phyloP scores from a whole-genome alignment of 2,113 vertebrate species.

The Sapayoa aenigma region DNA sequence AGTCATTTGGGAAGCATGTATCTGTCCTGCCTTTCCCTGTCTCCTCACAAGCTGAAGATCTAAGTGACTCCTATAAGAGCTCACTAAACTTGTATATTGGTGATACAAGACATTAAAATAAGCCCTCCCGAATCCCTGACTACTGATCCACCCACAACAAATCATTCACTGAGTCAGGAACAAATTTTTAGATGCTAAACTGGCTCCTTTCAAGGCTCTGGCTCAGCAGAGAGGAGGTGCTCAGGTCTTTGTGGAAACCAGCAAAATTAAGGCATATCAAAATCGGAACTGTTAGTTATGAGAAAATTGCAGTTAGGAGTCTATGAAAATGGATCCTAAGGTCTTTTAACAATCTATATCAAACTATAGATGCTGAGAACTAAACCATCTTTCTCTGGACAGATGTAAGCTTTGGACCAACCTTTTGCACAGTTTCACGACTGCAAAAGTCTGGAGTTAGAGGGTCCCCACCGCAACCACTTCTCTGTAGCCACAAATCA shows the following conservation, averaged over 20 bases:
- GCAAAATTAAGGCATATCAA: neutral
- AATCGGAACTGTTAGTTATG: neutral
- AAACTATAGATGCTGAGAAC: neutral
- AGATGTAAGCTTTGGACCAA: neutral
- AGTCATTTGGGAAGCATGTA: neutral
- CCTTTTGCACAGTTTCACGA: neutral
- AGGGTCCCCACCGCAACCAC: neutral
- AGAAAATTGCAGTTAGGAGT: neutral
- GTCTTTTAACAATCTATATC: neutral
- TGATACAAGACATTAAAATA: neutral
- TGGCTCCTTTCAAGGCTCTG: neutral
- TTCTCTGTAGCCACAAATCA: neutral
- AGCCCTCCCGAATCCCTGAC: neutral
- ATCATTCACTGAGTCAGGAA: neutral
- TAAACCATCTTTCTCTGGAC: neutral
- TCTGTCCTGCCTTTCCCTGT: neutral
- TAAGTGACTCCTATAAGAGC: neutral
- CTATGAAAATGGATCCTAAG: neutral
- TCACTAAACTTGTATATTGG: neutral
- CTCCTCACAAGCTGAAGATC: neutral
- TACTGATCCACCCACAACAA: neutral
- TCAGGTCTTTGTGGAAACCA: neutral
- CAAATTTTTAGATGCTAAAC: neutral
- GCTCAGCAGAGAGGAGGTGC: neutral
- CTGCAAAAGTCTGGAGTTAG: neutral